Base-by-base conservation (phyloP, 2,888 invertebrate species). In the Lottia gigantea region DNA sequence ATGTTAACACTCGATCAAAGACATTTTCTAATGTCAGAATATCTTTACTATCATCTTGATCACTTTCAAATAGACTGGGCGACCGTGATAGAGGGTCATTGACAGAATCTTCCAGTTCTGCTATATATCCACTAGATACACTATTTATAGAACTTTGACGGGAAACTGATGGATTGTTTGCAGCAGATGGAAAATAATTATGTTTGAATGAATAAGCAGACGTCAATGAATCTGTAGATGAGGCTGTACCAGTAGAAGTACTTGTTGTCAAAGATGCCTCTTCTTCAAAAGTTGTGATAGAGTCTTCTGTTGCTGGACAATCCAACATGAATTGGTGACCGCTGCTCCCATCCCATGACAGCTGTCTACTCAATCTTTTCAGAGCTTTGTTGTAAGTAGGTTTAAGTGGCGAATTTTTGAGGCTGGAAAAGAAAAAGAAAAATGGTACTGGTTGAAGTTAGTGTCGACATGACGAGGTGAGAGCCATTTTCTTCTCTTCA, bases 231-330 rank as follows among this genome's bases (percentile, higher is more conserved):
- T 76, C 76, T 62, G 23, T 23, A 3, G 70, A 67, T 6, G 71
- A 73, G 11, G 74, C 74, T 6, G 75, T 72, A 46, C 71, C 75
- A 11, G 49, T 11, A 19, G 16, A 49, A 19, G 7, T 16, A 25
- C 75, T 76, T 16, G 76, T 49, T 46, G 76, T 72, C 31, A 80
- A 64, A 46, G 78, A 79, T 46, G 79, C 79, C 7, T 77, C 78
- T 31, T 80, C 80, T 16, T 80, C 80, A 67, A 79, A 79, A 7
- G 76, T 82, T 68, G 77, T 76, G 0, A 67, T 61, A 19, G 73
- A 74, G 8, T 73, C 72, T 6, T 64, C 68, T 26, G 71, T 40
- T 61, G 73, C 73, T 25, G 49, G 26, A 63, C 46, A n/a, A 31
- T 14, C 62, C 23, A 15, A 64, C 15, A 31, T 64, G 68, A 12